Conservation (phyloP, 1,140 invertebrate species). For the Drosophila prosaltans region DNA sequence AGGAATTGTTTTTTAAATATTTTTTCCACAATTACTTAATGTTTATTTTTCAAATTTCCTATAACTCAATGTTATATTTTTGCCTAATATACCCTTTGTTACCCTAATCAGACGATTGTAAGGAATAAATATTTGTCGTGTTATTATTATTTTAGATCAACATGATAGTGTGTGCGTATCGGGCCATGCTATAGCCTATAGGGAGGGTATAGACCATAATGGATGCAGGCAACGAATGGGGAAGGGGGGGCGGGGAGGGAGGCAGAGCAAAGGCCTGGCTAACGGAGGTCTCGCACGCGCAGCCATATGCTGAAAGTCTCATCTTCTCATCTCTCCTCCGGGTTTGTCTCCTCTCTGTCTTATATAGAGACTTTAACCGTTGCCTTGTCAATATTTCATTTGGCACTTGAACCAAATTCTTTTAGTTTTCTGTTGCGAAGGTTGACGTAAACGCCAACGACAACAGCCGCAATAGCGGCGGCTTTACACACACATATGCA, state of each 20-base stretch:
- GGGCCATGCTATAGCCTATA: conserved; percentile 10
- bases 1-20: no score
- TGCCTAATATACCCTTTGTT: neutral
- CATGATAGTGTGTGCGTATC: conserved; percentile 40
- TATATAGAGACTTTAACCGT: conserved; percentile 34
- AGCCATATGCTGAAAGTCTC: conserved; percentile 64
- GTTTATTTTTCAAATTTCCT: no score
- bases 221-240: no score
- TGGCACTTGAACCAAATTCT: conserved; percentile 81
- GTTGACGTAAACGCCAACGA: conserved; percentile 43
- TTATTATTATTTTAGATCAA: conserved; percentile 71
- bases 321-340: conserved; percentile 33
- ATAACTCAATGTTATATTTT: no score
- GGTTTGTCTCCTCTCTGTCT: conserved; percentile 32
- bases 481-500: neutral
- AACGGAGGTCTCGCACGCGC: conserved; percentile 51
- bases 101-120: conserved; percentile 29
- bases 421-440: conserved; percentile 68
- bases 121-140: conserved; percentile 63
- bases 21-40: no score
- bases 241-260: neutral
- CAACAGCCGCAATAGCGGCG: conserved; percentile 11
- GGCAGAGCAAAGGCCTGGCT: neutral
- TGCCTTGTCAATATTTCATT: conserved; percentile 81
- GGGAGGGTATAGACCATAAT: neutral